phyloP scores from a whole-genome alignment of 2,888 invertebrate genomes.

The Amiota minor region DNA sequence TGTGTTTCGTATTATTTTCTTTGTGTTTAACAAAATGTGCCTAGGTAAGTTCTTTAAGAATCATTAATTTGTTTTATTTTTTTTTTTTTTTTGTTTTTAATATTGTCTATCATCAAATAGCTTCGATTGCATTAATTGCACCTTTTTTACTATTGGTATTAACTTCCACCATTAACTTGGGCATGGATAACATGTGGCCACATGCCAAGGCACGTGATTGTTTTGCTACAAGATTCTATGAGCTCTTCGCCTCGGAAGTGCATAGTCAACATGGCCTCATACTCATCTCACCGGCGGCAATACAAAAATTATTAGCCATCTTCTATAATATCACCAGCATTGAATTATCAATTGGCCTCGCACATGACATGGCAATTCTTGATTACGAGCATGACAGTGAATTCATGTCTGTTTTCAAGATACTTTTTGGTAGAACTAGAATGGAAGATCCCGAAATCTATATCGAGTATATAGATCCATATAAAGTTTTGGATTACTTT shows the following conservation, averaged over 20 bases:
- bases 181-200: background rate
- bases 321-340: slow-evolving; percentile 29
- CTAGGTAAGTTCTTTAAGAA: no score
- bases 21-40: no score
- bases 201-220: slow-evolving; percentile 10
- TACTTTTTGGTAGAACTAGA: no score
- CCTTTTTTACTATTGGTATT: no score
- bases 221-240: slow-evolving; percentile 18
- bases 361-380: slow-evolving; percentile 26
- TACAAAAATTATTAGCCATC: slow-evolving; percentile 30
- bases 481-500: slow-evolving; percentile 18
- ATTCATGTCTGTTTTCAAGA: background rate
- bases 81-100: no score
- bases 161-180: no score
- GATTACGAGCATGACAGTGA: background rate
- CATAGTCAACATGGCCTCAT: background rate
- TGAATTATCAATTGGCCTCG: slow-evolving; percentile 7
- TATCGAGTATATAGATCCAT: background rate
- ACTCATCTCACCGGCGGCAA: slow-evolving; percentile 29
- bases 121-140: no score
- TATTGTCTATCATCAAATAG: no score
- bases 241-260: background rate
- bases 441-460: background rate
- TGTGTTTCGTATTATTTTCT: background rate
- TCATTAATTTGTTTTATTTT: no score